Percentiles rank a stretch among this genome's conserved stretches.
phyloP scores from a whole-genome alignment of 2,888 invertebrate genomes.

The Mimachlamys varia region DNA sequence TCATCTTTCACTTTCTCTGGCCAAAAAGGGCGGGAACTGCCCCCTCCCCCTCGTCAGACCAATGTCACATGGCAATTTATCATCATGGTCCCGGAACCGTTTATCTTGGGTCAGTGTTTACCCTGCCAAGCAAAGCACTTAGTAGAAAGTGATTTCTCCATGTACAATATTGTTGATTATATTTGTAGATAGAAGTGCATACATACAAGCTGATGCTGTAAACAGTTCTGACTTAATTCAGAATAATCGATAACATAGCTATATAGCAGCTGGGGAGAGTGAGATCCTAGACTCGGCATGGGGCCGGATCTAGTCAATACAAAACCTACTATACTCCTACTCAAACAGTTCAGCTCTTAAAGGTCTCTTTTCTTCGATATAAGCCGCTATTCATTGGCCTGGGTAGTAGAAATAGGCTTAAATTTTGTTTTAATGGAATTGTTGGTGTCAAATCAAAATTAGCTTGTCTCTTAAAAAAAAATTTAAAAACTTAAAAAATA shows the following conservation, averaged over 20 bases:
- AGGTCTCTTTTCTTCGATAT: neutral
- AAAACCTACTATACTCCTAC: neutral
- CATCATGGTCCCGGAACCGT: neutral
- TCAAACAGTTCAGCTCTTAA: neutral
- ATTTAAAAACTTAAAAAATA: neutral
- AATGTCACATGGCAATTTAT: slow-evolving; percentile 29
- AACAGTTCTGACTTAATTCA: slow-evolving; percentile 1
- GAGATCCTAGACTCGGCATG: neutral
- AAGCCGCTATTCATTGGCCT: neutral
- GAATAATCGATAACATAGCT: slow-evolving; percentile 17
- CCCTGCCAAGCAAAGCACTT: slow-evolving; percentile 32
- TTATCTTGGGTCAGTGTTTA: neutral
- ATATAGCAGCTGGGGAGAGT: neutral
- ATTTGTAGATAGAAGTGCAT: slow-evolving; percentile 12
- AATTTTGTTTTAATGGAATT: neutral
- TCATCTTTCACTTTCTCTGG: neutral
- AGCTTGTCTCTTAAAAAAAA: neutral
- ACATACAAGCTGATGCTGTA: slow-evolving; percentile 23
- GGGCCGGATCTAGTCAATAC: neutral
- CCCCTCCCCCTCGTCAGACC: neutral
- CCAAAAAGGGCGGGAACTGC: slow-evolving; percentile 17
- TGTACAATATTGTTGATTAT: neutral
- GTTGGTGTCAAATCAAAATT: neutral
- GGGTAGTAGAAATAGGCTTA: neutral
- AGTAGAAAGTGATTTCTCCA: slow-evolving; percentile 3